Evolutionary conservation across 2,888 invertebrate species (phyloP).

Genomic region (Mesoligia furuncula): DNA sequence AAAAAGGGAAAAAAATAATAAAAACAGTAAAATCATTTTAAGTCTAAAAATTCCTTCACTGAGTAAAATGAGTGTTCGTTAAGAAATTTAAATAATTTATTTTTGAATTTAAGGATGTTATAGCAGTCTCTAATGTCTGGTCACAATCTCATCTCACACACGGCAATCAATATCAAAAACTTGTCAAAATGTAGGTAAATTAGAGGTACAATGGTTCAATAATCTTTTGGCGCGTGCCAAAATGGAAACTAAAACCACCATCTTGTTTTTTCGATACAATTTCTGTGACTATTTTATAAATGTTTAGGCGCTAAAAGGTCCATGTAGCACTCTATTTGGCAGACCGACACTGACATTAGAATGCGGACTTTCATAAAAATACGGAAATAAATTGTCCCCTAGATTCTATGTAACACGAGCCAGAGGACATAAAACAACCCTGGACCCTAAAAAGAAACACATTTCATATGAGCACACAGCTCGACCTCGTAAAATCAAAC

Average conservation of each 20-base stretch:
- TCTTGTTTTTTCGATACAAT: not conserved
- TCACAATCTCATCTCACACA: too few species aligned
- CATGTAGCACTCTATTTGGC: not conserved
- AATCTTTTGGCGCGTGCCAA: not conserved
- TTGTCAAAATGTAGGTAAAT: too few species aligned
- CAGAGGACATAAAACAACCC: not conserved
- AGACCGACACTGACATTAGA: not conserved
- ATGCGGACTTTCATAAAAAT: not conserved
- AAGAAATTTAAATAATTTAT: too few species aligned
- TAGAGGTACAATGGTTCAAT: not conserved
- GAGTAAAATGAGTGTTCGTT: too few species aligned
- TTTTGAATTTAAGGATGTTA: too few species aligned
- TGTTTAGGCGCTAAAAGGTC: not conserved
- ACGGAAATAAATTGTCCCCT: not conserved
- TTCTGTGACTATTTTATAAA: not conserved
- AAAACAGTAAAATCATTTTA: too few species aligned
- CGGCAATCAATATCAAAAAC: too few species aligned
- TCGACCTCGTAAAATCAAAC: not conserved
- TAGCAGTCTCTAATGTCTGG: too few species aligned
- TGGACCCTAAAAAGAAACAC: not conserved
- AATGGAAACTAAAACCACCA: not conserved
- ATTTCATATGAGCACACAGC: not conserved
- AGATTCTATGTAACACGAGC: not conserved
- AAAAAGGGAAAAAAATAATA: too few species aligned
- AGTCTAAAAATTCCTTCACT: too few species aligned